Percentiles rank a stretch among this genome's conserved stretches.
phyloP scores from a whole-genome alignment of 2,113 vertebrate species.

The Seriola aureovittata region DNA sequence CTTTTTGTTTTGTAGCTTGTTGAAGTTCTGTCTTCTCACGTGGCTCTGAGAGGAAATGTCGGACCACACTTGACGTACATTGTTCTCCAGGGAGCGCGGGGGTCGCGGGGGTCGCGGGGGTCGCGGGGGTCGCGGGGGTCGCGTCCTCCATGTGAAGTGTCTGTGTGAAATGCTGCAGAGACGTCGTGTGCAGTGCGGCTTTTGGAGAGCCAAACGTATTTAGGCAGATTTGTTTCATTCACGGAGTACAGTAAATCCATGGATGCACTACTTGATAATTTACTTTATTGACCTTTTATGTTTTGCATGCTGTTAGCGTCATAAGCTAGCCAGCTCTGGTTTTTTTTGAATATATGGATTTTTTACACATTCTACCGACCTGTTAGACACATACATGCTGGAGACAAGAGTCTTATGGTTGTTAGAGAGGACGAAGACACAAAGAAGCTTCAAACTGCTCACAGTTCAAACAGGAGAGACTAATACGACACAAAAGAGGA shows the following conservation, averaged over 20 bases:
- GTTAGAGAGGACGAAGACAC: not conserved
- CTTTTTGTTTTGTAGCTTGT: conserved; percentile 29
- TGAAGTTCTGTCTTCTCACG: conserved; percentile 15
- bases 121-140: no score
- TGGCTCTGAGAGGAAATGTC: conserved; percentile 27
- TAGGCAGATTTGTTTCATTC: not conserved
- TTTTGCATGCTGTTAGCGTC: not conserved
- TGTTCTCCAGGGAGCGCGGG: conserved; percentile 18
- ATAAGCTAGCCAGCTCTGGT: not conserved
- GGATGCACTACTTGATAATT: not conserved
- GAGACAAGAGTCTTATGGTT: not conserved
- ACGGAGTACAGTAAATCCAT: no score
- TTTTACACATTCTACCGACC: no score
- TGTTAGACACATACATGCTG: not conserved
- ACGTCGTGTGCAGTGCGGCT: conserved; percentile 1
- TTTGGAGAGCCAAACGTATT: not conserved
- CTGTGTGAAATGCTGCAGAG: not conserved
- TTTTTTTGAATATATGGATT: not conserved
- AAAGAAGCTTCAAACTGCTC: not conserved
- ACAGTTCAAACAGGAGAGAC: not conserved
- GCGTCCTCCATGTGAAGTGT: not conserved
- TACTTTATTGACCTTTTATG: not conserved
- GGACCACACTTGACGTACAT: conserved; percentile 35
- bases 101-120: no score
- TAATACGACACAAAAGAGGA: no score